Base-by-base conservation (phyloP, 2,113 vertebrate genomes). In the Rutilus rutilus region DNA sequence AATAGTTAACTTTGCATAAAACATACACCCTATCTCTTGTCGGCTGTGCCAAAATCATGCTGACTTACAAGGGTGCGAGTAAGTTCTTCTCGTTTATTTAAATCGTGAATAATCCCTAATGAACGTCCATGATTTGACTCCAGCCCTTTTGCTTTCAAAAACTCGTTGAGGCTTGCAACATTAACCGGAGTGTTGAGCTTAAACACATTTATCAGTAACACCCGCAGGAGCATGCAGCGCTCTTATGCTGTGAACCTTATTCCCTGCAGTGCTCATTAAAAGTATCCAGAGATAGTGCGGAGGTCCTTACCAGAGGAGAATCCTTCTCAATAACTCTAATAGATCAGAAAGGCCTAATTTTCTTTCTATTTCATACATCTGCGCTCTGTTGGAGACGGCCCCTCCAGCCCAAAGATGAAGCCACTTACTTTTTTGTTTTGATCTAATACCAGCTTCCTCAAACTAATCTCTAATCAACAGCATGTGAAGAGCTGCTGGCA, bases 251-350 rank as follows among this genome's bases (percentile, higher is more conserved):
- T 39, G 60, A 45, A 52, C 30, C 57, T 25, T 89, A 86, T 87
- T 92, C 87, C 90, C 88, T 36, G 21, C 12, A 82, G 90, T 87
- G 79, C 82, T 91, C 88, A 87, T 92, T 92, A 92, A 85, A 87
- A 50, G 30, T 7, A 42, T n/a, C 42, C n/a, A 27, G 25, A 78
- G 65, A 36, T 19, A 47, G 65, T 7, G 8, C 10, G 25, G n/a
- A 78, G 59, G 59, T 78, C 57, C 36, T 45, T 65, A 33, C 11
- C 30, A 45, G 67, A 45, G 15, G 6, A 65, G 78, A 54, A 30
- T 42, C 39, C 83, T 77, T 45, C 15, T 27, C n/a, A 62, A 25
- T 23, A 42, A 69, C 73, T 19, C 73, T 81, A 65, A 47, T 65
- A 50, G 42, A 81, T 65, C 42, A 30, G 14, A 42, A 47, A 64